Evolutionary conservation across 2,113 vertebrate species (phyloP).

Genomic region (Sakesphorus luctuosus): DNA sequence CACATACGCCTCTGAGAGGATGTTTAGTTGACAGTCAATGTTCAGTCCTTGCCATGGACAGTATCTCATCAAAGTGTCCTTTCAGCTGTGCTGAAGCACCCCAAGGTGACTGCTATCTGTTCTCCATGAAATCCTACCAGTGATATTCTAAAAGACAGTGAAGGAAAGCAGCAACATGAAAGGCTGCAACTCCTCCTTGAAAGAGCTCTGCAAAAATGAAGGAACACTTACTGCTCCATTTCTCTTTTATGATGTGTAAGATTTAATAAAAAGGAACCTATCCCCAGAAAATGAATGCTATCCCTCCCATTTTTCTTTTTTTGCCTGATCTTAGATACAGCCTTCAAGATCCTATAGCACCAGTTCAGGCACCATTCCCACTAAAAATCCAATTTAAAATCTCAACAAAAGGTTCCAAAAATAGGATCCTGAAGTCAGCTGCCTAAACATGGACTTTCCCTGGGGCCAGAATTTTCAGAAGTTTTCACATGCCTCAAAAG

Average conservation of each 20-base stretch:
- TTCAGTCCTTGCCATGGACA: not conserved
- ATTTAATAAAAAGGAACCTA: not conserved
- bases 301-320: not conserved
- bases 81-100: not conserved
- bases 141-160: not conserved
- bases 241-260: not conserved
- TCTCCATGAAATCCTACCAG: not conserved
- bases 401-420: constrained; percentile 31
- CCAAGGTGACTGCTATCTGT: not conserved
- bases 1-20: not conserved
- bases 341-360: not conserved
- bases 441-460: constrained; percentile 4
- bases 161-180: not conserved
- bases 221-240: not conserved
- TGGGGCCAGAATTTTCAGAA: not conserved
- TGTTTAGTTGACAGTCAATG: not conserved
- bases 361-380: not conserved
- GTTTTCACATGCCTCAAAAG: constrained; percentile 39
- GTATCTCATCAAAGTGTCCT: not conserved
- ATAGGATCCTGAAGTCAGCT: constrained; percentile 44
- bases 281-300: not conserved
- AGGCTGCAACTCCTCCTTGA: not conserved
- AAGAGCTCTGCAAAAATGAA: not conserved
- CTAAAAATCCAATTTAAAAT: constrained; percentile 35
- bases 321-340: not conserved